Conservation (phyloP, 2,113 vertebrate species). For the Antechinus flavipes region DNA sequence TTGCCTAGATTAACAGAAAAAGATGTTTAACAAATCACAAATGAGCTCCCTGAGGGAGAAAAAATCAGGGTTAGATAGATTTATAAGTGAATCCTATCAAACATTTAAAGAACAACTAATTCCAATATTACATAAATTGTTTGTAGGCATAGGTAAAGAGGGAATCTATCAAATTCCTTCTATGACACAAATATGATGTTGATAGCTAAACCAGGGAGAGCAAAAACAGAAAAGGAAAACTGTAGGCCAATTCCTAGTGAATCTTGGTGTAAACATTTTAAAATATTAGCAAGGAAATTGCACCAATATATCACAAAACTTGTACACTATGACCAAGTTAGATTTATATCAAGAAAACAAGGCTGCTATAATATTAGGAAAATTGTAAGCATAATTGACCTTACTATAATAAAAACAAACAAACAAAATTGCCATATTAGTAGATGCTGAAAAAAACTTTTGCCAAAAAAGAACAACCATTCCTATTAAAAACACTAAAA, state of each 20-base stretch:
- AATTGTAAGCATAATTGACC: too few species aligned
- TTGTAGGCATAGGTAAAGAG: too few species aligned
- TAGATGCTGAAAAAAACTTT: neutral
- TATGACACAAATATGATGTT: neutral
- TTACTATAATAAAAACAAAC: neutral
- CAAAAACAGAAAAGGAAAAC: neutral
- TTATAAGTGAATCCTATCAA: neutral
- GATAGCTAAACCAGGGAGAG: neutral
- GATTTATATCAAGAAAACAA: neutral
- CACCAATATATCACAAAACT: neutral
- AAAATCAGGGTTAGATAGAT: neutral
- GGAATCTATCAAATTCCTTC: neutral
- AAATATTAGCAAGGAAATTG: neutral
- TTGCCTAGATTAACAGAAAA: neutral
- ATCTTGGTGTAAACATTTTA: neutral
- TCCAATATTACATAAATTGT: neutral
- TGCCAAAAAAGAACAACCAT: neutral
- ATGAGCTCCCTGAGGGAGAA: neutral
- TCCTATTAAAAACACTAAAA: neutral
- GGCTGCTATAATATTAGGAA: neutral
- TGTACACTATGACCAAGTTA: neutral
- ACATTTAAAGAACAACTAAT: neutral
- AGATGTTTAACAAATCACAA: neutral
- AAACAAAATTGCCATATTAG: neutral
- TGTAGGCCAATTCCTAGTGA: neutral